Conservation (phyloP, 2,113 vertebrate genomes). For the Zapornia atra region DNA sequence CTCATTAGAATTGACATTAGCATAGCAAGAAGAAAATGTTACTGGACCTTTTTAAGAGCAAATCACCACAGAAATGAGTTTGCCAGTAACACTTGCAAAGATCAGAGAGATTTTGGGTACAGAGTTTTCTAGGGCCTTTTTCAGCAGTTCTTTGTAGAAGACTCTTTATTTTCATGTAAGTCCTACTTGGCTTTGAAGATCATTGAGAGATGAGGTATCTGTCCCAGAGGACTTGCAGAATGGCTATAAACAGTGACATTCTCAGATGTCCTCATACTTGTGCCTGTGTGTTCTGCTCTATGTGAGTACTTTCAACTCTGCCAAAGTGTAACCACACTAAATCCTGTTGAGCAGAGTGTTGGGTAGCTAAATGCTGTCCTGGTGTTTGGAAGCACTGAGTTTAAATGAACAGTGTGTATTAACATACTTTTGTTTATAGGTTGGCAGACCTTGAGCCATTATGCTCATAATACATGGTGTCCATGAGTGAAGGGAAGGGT, state of each 20-base stretch:
- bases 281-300: neutral
- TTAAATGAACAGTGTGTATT: neutral
- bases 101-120: neutral
- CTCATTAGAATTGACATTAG: neutral
- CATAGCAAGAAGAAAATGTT: neutral
- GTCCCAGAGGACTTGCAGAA: neutral
- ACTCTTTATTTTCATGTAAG: slow-evolving; percentile 10
- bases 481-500: neutral
- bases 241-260: neutral
- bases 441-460: neutral
- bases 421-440: neutral
- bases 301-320: neutral
- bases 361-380: neutral
- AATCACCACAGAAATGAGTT: neutral
- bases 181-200: slow-evolving; percentile 13
- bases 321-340: neutral
- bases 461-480: neutral
- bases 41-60: slow-evolving; percentile 11
- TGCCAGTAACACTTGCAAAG: slow-evolving; percentile 1
- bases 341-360: neutral
- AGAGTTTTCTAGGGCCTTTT: slow-evolving; percentile 7
- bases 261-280: neutral
- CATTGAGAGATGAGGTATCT: neutral
- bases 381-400: neutral
- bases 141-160: neutral